Percentiles rank a stretch among this genome's conserved stretches.
These are phyloP conservation scores for Bombus breviceps DNA, from an alignment of 1,140 invertebrate genomes.

Conservation along the genomic window DNA sequence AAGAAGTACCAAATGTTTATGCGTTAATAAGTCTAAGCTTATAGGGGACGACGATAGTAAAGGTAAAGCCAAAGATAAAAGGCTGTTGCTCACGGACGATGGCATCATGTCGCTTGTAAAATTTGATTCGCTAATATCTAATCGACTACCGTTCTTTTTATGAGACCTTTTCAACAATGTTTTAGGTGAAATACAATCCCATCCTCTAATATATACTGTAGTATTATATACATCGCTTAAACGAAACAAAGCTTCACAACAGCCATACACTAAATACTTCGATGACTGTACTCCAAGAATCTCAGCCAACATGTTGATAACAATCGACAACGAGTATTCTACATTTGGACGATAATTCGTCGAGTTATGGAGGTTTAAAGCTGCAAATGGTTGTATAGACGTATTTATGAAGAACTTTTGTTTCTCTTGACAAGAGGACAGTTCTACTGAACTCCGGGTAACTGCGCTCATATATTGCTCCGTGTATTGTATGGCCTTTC, in stretches of 20 bases:
- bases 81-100: slow-evolving; percentile 73
- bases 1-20: slow-evolving; percentile 85
- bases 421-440: slow-evolving; percentile 62
- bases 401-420: slow-evolving; percentile 72
- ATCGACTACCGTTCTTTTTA: slow-evolving; percentile 64
- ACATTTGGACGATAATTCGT: slow-evolving; percentile 33
- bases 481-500: slow-evolving; percentile 77
- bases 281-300: slow-evolving; percentile 74
- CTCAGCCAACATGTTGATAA: slow-evolving; percentile 71
- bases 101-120: slow-evolving; percentile 65
- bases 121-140: slow-evolving; percentile 65
- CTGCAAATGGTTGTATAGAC: slow-evolving; percentile 69
- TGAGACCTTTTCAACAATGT: slow-evolving; percentile 60
- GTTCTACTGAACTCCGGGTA: slow-evolving; percentile 35
- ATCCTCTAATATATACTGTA: slow-evolving; percentile 82
- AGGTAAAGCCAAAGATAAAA: slow-evolving; percentile 81
- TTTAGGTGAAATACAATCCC: slow-evolving; percentile 80
- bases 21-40: slow-evolving; percentile 86
- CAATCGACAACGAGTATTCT: slow-evolving; percentile 60
- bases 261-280: slow-evolving; percentile 81
- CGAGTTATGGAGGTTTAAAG: slow-evolving; percentile 35
- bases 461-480: slow-evolving; percentile 77
- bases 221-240: slow-evolving; percentile 82
- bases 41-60: slow-evolving; percentile 84
- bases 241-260: slow-evolving; percentile 82